Conservation (phyloP, 37 sponge, comb jelly and placozoan species). For the Ianthella basta region DNA sequence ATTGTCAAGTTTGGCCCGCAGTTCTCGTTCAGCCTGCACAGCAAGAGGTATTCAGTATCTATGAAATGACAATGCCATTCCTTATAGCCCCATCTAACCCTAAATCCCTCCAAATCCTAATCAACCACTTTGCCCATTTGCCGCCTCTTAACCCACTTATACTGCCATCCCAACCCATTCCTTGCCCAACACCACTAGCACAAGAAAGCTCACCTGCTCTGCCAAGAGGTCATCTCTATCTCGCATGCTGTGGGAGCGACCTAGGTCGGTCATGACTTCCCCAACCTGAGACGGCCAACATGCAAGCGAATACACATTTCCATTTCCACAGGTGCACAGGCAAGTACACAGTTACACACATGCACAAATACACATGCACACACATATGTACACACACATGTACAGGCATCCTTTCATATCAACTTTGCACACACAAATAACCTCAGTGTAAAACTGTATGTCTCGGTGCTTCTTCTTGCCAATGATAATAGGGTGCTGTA, state of each 20-base stretch:
- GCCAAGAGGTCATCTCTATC: conserved; percentile 97
- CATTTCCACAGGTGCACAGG: neutral
- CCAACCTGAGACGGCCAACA: conserved; percentile 68
- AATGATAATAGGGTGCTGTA: conserved; percentile 88
- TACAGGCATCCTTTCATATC: no score
- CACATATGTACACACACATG: neutral
- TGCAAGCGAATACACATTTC: neutral
- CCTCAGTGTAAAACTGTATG: conserved; percentile 96
- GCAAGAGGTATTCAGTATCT: neutral
- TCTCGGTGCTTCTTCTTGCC: conserved; percentile 96
- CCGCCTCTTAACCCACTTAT: no score
- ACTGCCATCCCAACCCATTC: no score
- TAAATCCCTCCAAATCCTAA: no score
- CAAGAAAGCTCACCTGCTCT: conserved; percentile 69
- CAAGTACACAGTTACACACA: neutral
- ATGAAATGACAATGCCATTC: no score
- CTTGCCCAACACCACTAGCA: no score
- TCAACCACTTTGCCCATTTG: no score
- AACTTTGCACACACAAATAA: no score
- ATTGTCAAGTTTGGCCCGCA: conserved; percentile 86
- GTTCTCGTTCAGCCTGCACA: conserved; percentile 88
- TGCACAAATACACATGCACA: neutral
- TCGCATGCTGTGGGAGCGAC: conserved; percentile 92
- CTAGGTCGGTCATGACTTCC: conserved; percentile 97
- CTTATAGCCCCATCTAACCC: no score